Conservation (phyloP, 2,113 vertebrate species). For the Pachycephala philippinensis region DNA sequence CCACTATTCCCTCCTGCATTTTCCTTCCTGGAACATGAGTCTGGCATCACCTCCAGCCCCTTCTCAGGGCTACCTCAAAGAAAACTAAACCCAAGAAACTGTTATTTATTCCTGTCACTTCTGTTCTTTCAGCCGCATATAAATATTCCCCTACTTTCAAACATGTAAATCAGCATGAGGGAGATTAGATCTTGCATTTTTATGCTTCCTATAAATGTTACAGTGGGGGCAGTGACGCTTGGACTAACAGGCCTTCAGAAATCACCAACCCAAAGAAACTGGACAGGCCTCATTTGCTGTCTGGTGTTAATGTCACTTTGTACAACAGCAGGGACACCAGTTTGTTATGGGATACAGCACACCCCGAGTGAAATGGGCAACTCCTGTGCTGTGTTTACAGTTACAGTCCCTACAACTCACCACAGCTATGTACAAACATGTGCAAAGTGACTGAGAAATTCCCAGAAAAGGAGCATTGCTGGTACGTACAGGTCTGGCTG, state of each 20-base stretch:
- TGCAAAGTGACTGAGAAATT: neutral
- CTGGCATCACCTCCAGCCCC: neutral
- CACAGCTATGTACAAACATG: fast-evolving
- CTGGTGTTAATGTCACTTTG: neutral
- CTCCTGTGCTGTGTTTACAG: neutral
- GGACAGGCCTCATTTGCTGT: neutral
- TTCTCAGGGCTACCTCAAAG: neutral
- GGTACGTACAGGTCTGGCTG: constrained; percentile 65
- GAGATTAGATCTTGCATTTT: neutral
- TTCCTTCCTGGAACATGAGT: neutral
- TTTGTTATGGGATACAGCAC: neutral
- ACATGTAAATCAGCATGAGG: neutral
- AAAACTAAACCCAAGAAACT: neutral
- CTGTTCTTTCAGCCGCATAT: neutral
- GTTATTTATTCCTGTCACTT: neutral
- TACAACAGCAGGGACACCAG: neutral
- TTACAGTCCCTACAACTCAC: neutral
- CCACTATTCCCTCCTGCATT: neutral
- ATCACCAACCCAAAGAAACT: neutral
- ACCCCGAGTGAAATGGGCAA: neutral
- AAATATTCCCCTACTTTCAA: neutral
- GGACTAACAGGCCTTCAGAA: neutral
- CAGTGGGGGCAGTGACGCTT: neutral
- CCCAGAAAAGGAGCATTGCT: neutral
- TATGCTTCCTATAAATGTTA: neutral